Base-by-base conservation (phyloP, 2,113 vertebrate genomes). In the Mesocricetus auratus region DNA sequence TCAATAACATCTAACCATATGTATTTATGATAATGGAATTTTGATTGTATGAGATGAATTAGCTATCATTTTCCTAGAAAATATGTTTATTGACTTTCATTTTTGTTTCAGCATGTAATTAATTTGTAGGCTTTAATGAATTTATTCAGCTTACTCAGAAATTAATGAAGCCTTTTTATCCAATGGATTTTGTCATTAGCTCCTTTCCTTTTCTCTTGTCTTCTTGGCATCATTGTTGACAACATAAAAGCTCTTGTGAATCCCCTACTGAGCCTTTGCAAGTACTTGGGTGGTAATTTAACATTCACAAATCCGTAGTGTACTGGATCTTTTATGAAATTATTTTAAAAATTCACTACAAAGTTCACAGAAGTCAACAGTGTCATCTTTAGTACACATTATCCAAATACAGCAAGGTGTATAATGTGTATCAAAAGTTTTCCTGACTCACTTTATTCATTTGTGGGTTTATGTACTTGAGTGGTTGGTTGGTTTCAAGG, bases 101-200 rank as follows among this genome's bases (percentile, higher is more conserved):
- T 95, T 96, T 95, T 95, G 56, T 77, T 45, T 86, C 77, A 36
- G 19, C 7, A 66, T 71, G 15, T 36, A 50, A 81, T 94, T 93
- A 86, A 95, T 91, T 31, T 87, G 15, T 93, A 78, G 39, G 50
- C 79, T 79, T 93, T 93, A 94, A 95, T 96, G 87, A 68, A 97
- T 97, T 96, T 81, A 77, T 81, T 53, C 11, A 56, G 56, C n/a
- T 50, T 93, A 17, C 58, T 93, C 36, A 96, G 91, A 97, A 95
- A 87, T 94, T 94, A 96, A 94, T 92, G 74, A 86, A 96, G 58
- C 50, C 62, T 87, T 6, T 77, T 97, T 97, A 78, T 89, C 36
- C 87, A 56, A 42, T 89, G 90, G 90, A 90, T 96, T 94, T 95
- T 96, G 78, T 93, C 73, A 93, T 93, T 93, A 94, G 77, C 36